These are phyloP conservation scores for Onychomys torridus DNA, from an alignment of 2,797 vertebrate genomes.

Conservation along the genomic window DNA sequence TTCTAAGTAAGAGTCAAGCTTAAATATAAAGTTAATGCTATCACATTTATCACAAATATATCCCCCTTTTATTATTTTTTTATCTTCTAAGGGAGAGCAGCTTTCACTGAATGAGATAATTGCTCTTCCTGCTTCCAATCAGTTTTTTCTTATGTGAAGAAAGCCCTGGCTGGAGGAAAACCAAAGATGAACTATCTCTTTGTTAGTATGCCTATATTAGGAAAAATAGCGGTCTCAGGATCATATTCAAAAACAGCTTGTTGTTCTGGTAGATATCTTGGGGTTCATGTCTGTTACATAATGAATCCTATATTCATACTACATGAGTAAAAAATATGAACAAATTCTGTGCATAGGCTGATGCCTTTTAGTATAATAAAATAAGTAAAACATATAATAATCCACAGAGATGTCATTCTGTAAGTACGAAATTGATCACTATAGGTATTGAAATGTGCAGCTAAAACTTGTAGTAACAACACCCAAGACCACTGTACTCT, in stretches of 20 bases:
- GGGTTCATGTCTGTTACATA: background rate
- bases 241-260: background rate
- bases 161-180: too few relatives aligned
- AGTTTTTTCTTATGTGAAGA: background rate
- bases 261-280: background rate
- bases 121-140: background rate
- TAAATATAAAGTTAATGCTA: background rate
- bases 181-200: background rate
- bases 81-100: background rate
- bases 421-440: background rate
- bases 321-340: background rate
- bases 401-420: background rate
- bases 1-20: background rate
- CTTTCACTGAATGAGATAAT: background rate
- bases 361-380: background rate
- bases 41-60: background rate
- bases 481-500: rapidly evolving
- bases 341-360: background rate
- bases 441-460: rapidly evolving
- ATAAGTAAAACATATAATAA: background rate
- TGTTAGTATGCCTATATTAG: background rate
- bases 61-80: background rate
- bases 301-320: background rate
- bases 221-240: background rate
- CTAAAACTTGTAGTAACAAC: background rate